Evolutionary conservation across 2,888 invertebrate species (phyloP), one percentile per base, ranked within the genome.

Genomic region (Chrysina gloriosa): DNA sequence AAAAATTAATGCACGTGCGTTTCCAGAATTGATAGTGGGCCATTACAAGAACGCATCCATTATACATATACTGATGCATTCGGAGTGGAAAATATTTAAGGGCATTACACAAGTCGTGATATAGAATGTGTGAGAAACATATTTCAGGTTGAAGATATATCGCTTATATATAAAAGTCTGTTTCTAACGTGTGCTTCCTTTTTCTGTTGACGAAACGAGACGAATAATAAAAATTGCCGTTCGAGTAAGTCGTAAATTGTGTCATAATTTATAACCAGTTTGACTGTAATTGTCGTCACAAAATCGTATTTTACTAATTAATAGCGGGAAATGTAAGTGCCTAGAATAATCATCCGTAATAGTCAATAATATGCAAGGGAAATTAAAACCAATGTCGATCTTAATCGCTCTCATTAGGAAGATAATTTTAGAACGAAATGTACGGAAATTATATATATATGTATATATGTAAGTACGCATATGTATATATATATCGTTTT

Each of bases 21-120:
- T 50, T 50, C n/a, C n/a, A 50, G 27, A 50, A 50, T 27, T 50
- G 50, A 50, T 50, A 50, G 50, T 27, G 50, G n/a, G n/a, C 50
- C 50, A 50, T 50, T 50, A 50, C n/a, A 50, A 11, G 16, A 29
- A 21, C n/a, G 50, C 16, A 50, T 50, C 50, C 14, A 50, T 50
- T 50, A 50, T 27, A 50, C 27, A n/a, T 2, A 36, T 36, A 25
- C 5, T 4, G 29, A 50, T 50, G 50, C 50, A 27, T 27, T 50
- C 25, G 50, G 27, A 50, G 50, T 50, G 27, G 50, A 50, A 50
- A 50, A 50, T 27, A 50, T 50, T 50, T 50, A 25, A 21, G 29
- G 27, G 27, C 50, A 27, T 50, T 25, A 27, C 50, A 50, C 27
- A 29, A 11, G 27, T 50, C 50, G 7, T n/a, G 50, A 50, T 27